These are phyloP conservation scores for Sussaba pulchella DNA, from an alignment of 2,888 invertebrate genomes.

Conservation along the genomic window DNA sequence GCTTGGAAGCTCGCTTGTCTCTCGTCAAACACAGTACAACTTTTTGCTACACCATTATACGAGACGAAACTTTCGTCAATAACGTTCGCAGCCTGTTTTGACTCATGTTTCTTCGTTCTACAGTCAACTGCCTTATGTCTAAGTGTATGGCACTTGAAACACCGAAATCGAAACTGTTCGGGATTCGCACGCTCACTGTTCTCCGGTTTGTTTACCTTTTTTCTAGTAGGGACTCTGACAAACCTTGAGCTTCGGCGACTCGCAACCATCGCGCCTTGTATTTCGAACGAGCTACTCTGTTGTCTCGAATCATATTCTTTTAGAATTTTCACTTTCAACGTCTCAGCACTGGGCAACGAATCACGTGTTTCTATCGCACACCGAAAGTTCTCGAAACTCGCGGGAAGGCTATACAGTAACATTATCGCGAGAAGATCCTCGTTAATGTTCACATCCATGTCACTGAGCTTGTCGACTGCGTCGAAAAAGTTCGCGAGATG, in stretches of 20 bases:
- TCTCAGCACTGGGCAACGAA: too few species aligned
- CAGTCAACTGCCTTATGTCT: slow-evolving; percentile 51
- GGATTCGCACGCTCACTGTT: slow-evolving; percentile 13
- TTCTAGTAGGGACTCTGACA: slow-evolving; percentile 34
- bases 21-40: neutral
- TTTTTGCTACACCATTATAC: neutral
- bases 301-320: slow-evolving; percentile 64
- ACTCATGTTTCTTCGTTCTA: slow-evolving; percentile 5
- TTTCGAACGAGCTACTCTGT: slow-evolving; percentile 16
- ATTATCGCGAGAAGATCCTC: too few species aligned
- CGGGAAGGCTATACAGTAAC: too few species aligned
- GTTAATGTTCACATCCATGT: too few species aligned
- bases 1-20: neutral
- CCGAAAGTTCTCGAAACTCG: too few species aligned
- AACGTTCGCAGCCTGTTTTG: slow-evolving; percentile 21
- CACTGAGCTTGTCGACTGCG: too few species aligned
- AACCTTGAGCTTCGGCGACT: too few species aligned
- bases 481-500: slow-evolving; percentile 79
- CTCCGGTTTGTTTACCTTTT: too few species aligned
- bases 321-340: slow-evolving; percentile 64
- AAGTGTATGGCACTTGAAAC: slow-evolving; percentile 30
- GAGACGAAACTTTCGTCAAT: slow-evolving; percentile 39
- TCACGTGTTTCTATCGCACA: too few species aligned
- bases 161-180: slow-evolving; percentile 37
- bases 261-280: slow-evolving; percentile 54